A percentile compares a stretch with the other conserved stretches of the same genome.
Conservation (phyloP, 2,113 vertebrate species). For the Scytalopus superciliaris region DNA sequence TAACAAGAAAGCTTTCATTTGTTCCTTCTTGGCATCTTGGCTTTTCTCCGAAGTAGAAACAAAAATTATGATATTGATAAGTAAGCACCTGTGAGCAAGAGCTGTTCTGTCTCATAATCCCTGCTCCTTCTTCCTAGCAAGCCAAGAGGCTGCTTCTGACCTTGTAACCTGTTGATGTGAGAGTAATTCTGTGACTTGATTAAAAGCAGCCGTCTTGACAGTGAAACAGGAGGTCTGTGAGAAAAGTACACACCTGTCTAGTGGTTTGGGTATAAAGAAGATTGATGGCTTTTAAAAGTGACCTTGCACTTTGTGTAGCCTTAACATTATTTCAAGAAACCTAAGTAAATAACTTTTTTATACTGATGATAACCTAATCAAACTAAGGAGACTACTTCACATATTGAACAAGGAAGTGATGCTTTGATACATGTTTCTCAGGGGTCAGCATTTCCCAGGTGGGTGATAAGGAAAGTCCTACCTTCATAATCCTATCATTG, state of each 20-base stretch:
- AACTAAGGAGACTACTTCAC: not conserved
- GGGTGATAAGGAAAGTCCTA: not conserved
- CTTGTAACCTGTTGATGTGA: slow-evolving; percentile 46
- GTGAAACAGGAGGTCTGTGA: slow-evolving; percentile 5
- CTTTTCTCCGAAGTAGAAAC: slow-evolving; percentile 36
- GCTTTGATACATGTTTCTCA: not conserved
- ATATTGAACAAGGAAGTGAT: not conserved
- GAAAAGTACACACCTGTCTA: not conserved
- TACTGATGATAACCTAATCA: not conserved
- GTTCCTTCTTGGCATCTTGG: not conserved
- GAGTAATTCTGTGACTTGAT: slow-evolving; percentile 23
- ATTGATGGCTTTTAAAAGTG: slow-evolving; percentile 17
- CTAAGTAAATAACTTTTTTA: not conserved
- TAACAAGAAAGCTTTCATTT: not conserved
- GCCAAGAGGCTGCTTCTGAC: slow-evolving; percentile 14
- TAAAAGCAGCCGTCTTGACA: slow-evolving; percentile 25
- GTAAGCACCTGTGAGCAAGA: slow-evolving; percentile 2
- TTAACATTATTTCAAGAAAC: not conserved
- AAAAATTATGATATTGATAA: not conserved
- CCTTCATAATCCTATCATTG: not conserved
- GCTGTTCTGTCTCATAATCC: not conserved
- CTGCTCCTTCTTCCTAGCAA: not conserved
- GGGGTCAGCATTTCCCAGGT: not conserved
- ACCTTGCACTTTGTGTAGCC: not conserved
- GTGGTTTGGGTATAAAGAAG: slow-evolving; percentile 27